A percentile compares a stretch with the other conserved stretches of the same genome.
Conservation (phyloP, 2,888 invertebrate species). For the Eurytoma adleriae region DNA sequence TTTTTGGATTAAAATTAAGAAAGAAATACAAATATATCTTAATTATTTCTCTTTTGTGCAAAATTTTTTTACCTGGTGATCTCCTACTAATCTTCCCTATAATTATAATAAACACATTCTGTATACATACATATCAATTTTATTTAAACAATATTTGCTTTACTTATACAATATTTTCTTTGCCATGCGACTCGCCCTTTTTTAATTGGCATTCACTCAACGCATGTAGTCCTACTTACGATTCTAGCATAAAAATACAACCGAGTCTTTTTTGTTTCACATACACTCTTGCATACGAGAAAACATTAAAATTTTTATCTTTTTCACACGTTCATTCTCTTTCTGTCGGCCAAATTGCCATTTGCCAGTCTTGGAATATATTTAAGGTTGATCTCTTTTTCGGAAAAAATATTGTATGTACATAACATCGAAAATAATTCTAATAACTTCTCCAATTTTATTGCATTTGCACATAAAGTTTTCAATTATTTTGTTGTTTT, state of each 20-base stretch:
- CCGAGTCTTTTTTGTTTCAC: conserved; percentile 61
- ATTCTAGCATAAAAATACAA: conserved; percentile 70
- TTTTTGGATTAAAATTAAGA: conserved; percentile 39
- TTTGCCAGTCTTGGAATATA: conserved; percentile 67
- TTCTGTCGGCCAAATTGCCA: conserved; percentile 63
- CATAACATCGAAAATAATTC: conserved; percentile 23
- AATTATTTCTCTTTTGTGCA: conserved; percentile 34
- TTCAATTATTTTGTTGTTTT: neutral
- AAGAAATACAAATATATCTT: conserved; percentile 47
- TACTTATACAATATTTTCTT: conserved; percentile 71
- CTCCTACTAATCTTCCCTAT: neutral
- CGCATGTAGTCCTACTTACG: conserved; percentile 60
- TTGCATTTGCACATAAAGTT: conserved; percentile 24
- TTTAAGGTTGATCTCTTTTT: conserved; percentile 50
- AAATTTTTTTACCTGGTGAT: conserved; percentile 23
- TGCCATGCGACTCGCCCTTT: conserved; percentile 61
- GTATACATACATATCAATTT: conserved; percentile 61
- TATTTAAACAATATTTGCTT: conserved; percentile 74
- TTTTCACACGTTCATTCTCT: conserved; percentile 47
- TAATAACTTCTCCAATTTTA: conserved; percentile 32
- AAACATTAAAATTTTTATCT: conserved; percentile 28
- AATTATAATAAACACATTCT: conserved; percentile 23
- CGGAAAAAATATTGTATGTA: conserved; percentile 37
- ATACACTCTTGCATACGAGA: conserved; percentile 54
- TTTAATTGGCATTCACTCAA: conserved; percentile 61